phyloP scores from a whole-genome alignment of 1,140 invertebrate species.

The Gonioctena quinquepunctata region DNA sequence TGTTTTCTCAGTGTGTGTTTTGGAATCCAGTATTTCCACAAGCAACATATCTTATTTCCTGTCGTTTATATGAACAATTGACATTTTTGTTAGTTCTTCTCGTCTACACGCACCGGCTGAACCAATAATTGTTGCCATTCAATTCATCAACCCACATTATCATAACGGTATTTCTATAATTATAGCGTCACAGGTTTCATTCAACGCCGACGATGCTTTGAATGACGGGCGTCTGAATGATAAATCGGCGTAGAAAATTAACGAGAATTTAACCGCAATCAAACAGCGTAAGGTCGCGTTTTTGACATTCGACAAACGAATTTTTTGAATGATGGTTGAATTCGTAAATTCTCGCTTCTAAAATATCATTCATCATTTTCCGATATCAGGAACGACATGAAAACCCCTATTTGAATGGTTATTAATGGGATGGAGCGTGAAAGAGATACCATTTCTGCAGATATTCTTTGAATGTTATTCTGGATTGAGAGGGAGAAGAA shows the following conservation, averaged over 20 bases:
- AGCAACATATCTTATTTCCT: too few relatives aligned
- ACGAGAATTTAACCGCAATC: not conserved
- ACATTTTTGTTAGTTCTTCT: too few relatives aligned
- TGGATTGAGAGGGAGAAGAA: not conserved
- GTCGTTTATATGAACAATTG: too few relatives aligned
- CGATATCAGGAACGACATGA: not conserved
- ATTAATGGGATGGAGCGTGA: not conserved
- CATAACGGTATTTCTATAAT: not conserved
- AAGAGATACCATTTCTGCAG: not conserved
- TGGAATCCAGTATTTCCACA: too few relatives aligned
- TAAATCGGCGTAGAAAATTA: not conserved
- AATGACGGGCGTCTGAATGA: not conserved
- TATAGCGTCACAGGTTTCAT: not conserved
- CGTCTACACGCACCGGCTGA: too few relatives aligned
- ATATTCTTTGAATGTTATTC: not conserved
- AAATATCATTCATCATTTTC: not conserved
- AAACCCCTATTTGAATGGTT: not conserved
- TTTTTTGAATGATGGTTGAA: not conserved
- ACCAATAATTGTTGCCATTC: too few relatives aligned
- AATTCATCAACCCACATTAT: not conserved
- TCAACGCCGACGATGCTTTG: not conserved
- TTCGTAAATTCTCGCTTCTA: not conserved
- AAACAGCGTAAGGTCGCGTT: not conserved
- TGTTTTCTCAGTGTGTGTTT: too few relatives aligned
- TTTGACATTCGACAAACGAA: not conserved